These are phyloP conservation scores for Poecile montanus DNA, from an alignment of 2,797 vertebrate species.

Conservation along the genomic window DNA sequence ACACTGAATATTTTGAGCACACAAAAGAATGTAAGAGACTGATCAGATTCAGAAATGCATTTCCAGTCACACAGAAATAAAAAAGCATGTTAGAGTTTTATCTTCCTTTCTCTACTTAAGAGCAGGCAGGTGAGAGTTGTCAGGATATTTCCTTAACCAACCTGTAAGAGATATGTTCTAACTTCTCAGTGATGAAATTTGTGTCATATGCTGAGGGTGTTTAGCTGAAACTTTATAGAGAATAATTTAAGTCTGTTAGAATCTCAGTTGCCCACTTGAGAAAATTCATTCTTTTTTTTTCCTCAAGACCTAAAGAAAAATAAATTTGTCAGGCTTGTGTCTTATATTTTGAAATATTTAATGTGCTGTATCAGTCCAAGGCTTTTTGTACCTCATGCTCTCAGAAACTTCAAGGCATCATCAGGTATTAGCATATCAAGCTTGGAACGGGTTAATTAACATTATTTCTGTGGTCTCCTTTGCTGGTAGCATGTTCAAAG, in stretches of 20 bases:
- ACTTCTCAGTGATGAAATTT: not conserved
- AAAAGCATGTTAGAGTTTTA: not conserved
- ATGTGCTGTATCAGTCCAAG: not conserved
- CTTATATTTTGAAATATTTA: not conserved
- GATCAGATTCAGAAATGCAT: not conserved
- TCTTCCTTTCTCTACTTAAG: not conserved
- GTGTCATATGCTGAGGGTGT: not conserved
- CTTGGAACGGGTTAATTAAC: constrained; percentile 50
- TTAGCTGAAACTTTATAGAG: not conserved
- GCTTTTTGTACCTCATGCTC: not conserved
- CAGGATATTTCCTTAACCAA: not conserved
- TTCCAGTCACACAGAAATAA: not conserved
- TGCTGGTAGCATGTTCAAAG: constrained; percentile 62
- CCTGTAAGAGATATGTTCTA: not conserved
- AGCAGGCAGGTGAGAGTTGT: not conserved
- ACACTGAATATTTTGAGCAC: constrained; percentile 11
- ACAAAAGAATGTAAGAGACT: not conserved
- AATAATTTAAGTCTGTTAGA: not conserved
- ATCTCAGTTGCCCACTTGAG: not conserved
- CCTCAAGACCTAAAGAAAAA: not conserved
- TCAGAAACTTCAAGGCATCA: not conserved
- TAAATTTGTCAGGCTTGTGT: not conserved
- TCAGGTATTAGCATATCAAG: not conserved
- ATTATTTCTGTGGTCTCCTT: constrained; percentile 12
- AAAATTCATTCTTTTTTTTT: not conserved